Conservation (phyloP, 2,888 invertebrate genomes). For the Leptarthrus brevirostris region DNA sequence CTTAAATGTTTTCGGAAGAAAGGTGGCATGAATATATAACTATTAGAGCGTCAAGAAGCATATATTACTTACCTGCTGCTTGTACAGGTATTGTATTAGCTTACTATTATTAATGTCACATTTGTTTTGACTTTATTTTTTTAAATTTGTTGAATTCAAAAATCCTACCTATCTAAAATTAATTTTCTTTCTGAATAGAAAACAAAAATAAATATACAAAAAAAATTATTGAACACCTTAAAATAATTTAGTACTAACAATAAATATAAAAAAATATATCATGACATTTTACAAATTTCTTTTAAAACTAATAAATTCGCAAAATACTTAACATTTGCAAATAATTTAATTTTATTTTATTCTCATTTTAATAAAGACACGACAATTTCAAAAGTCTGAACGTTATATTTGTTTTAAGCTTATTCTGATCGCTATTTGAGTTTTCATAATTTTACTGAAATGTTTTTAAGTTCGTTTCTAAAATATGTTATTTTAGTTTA, state of each 20-base stretch:
- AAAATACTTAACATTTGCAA: slow-evolving; percentile 6
- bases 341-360: slow-evolving; percentile 1
- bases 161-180: slow-evolving; percentile 37
- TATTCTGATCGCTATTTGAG: not conserved
- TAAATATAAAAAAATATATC: slow-evolving; percentile 10
- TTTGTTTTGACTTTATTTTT: too few species aligned
- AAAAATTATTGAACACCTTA: not conserved
- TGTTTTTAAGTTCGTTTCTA: too few species aligned
- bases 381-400: not conserved
- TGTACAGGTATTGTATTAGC: too few species aligned
- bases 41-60: too few species aligned
- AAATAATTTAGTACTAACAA: slow-evolving; percentile 5
- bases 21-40: too few species aligned
- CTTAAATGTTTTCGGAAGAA: too few species aligned
- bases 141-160: too few species aligned
- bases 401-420: too few species aligned
- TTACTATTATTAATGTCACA: too few species aligned
- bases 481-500: too few species aligned
- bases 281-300: not conserved
- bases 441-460: not conserved
- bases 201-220: not conserved
- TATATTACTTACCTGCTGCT: too few species aligned
- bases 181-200: not conserved
- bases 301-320: slow-evolving; percentile 5
- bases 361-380: too few species aligned